These are phyloP conservation scores for Ochropacha duplaris DNA, from an alignment of 2,888 invertebrate species.

Conservation along the genomic window DNA sequence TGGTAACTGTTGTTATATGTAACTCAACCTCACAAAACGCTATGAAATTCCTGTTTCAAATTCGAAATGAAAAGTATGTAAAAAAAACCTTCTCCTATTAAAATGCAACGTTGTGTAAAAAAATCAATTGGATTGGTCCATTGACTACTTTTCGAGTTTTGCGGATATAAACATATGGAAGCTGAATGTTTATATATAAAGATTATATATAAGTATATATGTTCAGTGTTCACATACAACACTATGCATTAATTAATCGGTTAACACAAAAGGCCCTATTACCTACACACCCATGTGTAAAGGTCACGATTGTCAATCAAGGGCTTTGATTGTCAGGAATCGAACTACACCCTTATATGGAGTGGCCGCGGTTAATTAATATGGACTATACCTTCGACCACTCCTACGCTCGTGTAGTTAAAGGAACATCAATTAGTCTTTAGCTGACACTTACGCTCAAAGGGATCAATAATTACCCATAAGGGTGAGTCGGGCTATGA, in stretches of 20 bases:
- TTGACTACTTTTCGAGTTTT: too few species aligned
- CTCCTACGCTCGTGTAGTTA: slow-evolving; percentile 20
- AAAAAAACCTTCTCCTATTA: too few species aligned
- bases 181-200: too few species aligned
- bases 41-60: too few species aligned
- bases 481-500: not conserved
- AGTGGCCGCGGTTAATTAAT: slow-evolving; percentile 31
- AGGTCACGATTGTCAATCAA: not conserved
- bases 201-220: too few species aligned
- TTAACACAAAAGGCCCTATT: not conserved
- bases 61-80: too few species aligned
- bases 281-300: not conserved
- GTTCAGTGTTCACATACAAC: too few species aligned
- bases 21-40: too few species aligned
- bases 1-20: too few species aligned
- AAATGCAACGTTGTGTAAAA: too few species aligned
- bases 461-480: slow-evolving; percentile 15
- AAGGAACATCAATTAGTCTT: slow-evolving; percentile 29
- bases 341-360: slow-evolving; percentile 29
- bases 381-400: slow-evolving; percentile 22
- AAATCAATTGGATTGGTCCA: too few species aligned
- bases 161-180: too few species aligned
- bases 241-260: not conserved
- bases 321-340: not conserved
- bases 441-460: slow-evolving; percentile 15